phyloP scores from a whole-genome alignment of 2,113 vertebrate genomes.

The Ceyx cyanopectus region DNA sequence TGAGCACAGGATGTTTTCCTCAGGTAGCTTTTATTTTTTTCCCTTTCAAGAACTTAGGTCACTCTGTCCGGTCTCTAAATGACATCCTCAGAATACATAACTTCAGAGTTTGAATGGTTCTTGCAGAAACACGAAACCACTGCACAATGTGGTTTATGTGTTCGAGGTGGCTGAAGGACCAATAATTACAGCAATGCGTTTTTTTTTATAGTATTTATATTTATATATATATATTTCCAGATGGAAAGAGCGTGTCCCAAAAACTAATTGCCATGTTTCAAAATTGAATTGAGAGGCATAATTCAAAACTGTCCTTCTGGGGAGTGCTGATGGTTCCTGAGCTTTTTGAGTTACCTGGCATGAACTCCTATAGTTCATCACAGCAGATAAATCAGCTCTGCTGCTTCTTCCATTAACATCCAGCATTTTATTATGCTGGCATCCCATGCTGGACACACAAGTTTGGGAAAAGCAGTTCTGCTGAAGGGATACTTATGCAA shows the following conservation, averaged over 20 bases:
- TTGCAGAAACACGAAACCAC: background rate
- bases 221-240: background rate
- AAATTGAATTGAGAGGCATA: background rate
- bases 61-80: conserved; percentile 38
- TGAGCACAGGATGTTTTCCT: background rate
- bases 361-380: too few species aligned
- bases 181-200: background rate
- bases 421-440: background rate
- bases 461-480: background rate
- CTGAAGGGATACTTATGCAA: background rate
- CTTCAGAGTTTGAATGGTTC: background rate
- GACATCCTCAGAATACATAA: conserved; percentile 12
- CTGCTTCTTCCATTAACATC: background rate
- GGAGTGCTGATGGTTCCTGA: background rate
- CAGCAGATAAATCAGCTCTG: background rate
- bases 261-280: background rate
- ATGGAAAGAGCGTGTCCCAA: background rate
- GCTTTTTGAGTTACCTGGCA: background rate
- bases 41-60: conserved; percentile 15
- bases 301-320: background rate
- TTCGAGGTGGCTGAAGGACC: background rate
- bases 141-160: background rate
- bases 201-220: background rate
- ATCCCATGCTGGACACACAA: rapidly evolving
- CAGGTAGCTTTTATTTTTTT: background rate